These are phyloP conservation scores for Phrynocephalus guinanensis DNA, from an alignment of 2,797 vertebrate species.

Conservation along the genomic window DNA sequence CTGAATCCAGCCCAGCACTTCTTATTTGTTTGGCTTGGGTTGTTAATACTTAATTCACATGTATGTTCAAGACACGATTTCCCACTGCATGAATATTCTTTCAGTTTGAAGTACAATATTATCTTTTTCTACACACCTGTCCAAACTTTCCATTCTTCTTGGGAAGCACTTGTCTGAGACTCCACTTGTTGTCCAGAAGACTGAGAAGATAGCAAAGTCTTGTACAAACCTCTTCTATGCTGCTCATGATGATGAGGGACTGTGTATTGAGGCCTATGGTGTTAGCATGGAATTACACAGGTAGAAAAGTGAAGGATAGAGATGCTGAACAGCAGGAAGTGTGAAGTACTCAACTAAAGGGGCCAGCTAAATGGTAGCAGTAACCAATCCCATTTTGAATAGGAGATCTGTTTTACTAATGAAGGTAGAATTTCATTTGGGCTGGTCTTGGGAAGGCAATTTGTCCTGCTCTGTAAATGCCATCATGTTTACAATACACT, in stretches of 20 bases:
- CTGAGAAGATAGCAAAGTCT: no score
- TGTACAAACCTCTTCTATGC: neutral
- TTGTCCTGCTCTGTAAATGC: conserved; percentile 61
- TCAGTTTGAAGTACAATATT: neutral
- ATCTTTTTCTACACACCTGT: no score
- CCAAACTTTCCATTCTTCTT: no score
- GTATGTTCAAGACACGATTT: neutral
- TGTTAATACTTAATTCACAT: neutral
- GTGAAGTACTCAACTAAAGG: conserved; percentile 7
- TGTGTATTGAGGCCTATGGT: neutral
- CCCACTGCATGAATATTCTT: neutral
- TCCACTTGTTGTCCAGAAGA: no score
- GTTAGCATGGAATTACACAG: neutral
- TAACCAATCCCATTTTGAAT: neutral
- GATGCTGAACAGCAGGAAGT: neutral
- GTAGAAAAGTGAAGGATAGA: neutral
- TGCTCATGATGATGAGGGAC: neutral
- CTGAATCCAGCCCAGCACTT: neutral
- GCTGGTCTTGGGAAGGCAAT: conserved; percentile 46
- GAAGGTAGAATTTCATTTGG: conserved; percentile 38
- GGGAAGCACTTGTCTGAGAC: neutral
- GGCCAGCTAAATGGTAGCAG: neutral
- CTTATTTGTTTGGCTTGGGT: neutral
- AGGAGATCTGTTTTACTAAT: conserved; percentile 17
- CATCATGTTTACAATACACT: conserved; percentile 30